phyloP scores from a whole-genome alignment of 1,140 invertebrate genomes.

The Phymorhynchus buccinoides region DNA sequence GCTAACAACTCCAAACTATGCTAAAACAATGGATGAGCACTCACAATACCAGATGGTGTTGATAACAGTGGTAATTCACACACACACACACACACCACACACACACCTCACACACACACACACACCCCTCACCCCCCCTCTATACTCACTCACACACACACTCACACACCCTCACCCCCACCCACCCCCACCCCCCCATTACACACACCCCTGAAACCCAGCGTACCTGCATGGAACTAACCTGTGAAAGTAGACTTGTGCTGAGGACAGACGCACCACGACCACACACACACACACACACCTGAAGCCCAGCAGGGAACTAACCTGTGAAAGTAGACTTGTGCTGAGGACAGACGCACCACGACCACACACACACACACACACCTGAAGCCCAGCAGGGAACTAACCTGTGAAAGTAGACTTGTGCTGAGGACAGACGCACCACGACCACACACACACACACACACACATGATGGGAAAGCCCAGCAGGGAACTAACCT shows the following conservation, averaged over 20 bases:
- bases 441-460: not conserved
- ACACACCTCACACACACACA: not conserved
- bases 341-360: not conserved
- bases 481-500: not conserved
- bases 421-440: not conserved
- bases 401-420: conserved; percentile 14
- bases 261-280: not conserved
- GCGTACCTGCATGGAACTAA: not conserved
- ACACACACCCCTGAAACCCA: too few relatives aligned
- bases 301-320: too few relatives aligned
- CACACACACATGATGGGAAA: too few relatives aligned
- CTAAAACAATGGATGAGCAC: not conserved
- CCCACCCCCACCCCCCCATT: not conserved
- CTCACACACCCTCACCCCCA: not conserved
- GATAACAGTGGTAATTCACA: not conserved
- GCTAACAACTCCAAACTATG: not conserved
- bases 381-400: too few relatives aligned
- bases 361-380: not conserved
- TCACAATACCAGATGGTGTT: not conserved
- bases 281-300: not conserved
- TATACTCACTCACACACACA: not conserved
- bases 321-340: conserved; percentile 7
- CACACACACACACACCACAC: not conserved
- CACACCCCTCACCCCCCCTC: not conserved
- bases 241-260: not conserved